A percentile compares a stretch with the other conserved stretches of the same genome.
These are phyloP conservation scores for Tineola bisselliella DNA, from an alignment of 2,888 invertebrate species.

Conservation along the genomic window DNA sequence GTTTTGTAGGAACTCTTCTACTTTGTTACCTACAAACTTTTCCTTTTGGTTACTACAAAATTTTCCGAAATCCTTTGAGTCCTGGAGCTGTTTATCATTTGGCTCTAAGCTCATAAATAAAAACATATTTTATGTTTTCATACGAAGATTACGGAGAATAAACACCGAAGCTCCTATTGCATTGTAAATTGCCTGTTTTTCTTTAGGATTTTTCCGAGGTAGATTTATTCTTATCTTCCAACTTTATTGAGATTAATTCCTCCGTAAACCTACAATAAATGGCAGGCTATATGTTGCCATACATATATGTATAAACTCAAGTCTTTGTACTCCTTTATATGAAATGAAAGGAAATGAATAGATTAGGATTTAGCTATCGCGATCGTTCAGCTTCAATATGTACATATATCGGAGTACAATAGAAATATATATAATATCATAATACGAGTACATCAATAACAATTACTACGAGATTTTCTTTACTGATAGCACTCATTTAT, in stretches of 20 bases:
- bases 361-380: not conserved
- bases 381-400: not conserved
- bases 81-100: constrained; percentile 16
- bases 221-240: constrained; percentile 12
- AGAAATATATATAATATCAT: too few species aligned
- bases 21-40: constrained; percentile 10
- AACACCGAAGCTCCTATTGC: constrained; percentile 18
- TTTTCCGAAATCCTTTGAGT: constrained; percentile 13
- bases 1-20: constrained; percentile 17
- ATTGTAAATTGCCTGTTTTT: constrained; percentile 10
- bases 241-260: constrained; percentile 10
- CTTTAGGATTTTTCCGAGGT: constrained; percentile 1
- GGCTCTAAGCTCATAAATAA: constrained; percentile 18
- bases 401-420: too few species aligned
- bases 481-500: not conserved
- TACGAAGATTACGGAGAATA: constrained; percentile 26
- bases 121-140: constrained; percentile 16
- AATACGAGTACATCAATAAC: too few species aligned
- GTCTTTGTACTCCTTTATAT: not conserved
- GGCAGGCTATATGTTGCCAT: not conserved
- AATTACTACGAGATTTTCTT: too few species aligned
- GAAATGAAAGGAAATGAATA: too few species aligned
- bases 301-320: not conserved
- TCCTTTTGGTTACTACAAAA: not conserved
- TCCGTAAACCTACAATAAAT: not conserved